Base-by-base conservation (phyloP, 2,888 invertebrate genomes). In the Agriopis marginaria region DNA sequence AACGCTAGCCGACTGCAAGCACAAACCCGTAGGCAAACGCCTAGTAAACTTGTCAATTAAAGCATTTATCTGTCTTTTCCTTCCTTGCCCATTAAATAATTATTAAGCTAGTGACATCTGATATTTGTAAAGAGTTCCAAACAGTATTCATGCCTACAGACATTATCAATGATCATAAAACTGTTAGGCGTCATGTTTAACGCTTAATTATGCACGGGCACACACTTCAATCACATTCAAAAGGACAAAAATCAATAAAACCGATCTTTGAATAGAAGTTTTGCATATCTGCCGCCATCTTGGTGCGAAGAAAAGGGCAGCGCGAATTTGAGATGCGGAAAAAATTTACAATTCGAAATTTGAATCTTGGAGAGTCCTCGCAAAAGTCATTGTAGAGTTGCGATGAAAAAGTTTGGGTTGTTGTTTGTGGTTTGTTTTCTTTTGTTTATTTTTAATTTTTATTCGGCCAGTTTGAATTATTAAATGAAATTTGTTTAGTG, bases 281-380 rank as follows among this genome's bases (percentile, higher is more conserved):
- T 77, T 75, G 76, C 76, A 77, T 77, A 76, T 76, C 77, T 55
- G 66, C 70, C 53, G 74, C 75, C 75, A 78, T 78, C 75, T 77
- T 74, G 69, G 58, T 62, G 68, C 62, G 68, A 72, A 72, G 70
- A 73, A 76, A 74, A 71, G 74, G 71, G 70, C 74, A 72, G 65
- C 72, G 67, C 68, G 76, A 73, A 76, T 72, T 56, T 61, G 76
- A 76, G 73, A 75, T 59, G 76, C 72, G 75, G 72, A 73, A 73
- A 75, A 76, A 76, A 76, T 72, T 73, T 61, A 75, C 75, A 75
- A 75, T 73, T 75, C 72, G 73, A 67, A 70, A 75, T 76, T 72
- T 70, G 75, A 76, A 73, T 70, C 76, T 63, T 67, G 63, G 66
- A 73, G 71, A 64, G 71, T 68, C 66, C 66, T 70, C 50, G 61